Base-by-base conservation (phyloP, 1,140 invertebrate genomes). In the Drosophila triauraria region DNA sequence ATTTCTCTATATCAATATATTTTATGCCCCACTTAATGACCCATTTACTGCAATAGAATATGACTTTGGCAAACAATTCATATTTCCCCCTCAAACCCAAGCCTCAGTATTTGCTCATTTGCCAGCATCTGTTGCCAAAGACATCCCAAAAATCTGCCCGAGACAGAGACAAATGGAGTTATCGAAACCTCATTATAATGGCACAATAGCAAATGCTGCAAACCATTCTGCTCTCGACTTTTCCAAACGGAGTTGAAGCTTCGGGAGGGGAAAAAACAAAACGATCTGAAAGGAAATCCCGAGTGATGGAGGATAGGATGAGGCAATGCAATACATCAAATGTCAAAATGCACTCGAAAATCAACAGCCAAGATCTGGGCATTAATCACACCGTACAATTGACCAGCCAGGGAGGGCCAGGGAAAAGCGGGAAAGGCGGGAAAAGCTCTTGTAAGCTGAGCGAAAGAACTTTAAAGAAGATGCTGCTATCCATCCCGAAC, bases 121-220 rank as follows among this genome's bases (percentile, higher is more conserved):
- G 27, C 10, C 46, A 30, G 40, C 70, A 72, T 59, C 70, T 78
- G 74, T 61, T 60, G 43, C 56, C 50, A 59, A 59, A 59, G 67
- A 72, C 44, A 58, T 50, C 40, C 32, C n/a, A 75, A 69, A 87
- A 83, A 72, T 81, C 56, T 85, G 81, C 65, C 71, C 58, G 40
- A 46, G 85, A 88, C 85, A 88, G 78, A 85, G 85, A 88, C 81
- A 88, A 88, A 88, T 88, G 85, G 83, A 88, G 85, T 84, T 81
- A 90, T 88, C 71, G 85, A 88, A 88, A 88, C 80, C 84, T 87
- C 85, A 88, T 87, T 87, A 88, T 78, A 87, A 84, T 80, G 84
- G 77, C 70, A 70, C 61, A 86, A 77, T 71, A 74, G 64, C 74
- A 75, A 80, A 78, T 53, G 78, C 72, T 65, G 61, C 42, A 60